phyloP scores from a whole-genome alignment of 2,888 invertebrate genomes.

The Drosophila tanythrix region DNA sequence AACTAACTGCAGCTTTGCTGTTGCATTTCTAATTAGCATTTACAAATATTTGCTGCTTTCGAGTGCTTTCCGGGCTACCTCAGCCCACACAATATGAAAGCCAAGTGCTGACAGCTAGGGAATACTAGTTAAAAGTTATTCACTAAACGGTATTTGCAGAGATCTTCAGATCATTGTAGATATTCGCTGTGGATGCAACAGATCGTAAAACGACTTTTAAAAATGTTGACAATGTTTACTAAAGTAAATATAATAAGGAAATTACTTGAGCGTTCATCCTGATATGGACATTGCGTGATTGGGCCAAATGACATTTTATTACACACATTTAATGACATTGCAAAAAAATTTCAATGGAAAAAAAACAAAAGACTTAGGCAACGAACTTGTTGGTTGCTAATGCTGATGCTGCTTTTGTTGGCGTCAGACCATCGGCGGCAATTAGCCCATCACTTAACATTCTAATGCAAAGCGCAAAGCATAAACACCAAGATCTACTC shows the following conservation, averaged over 20 bases:
- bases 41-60: conserved; percentile 61
- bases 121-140: conserved; percentile 49
- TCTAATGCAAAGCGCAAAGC: conserved; percentile 61
- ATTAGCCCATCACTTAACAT: conserved; percentile 78
- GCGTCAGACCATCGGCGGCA: conserved; percentile 40
- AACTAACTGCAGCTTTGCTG: conserved; percentile 40
- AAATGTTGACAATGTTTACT: not conserved
- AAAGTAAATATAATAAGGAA: not conserved
- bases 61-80: conserved; percentile 27
- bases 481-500: conserved; percentile 8
- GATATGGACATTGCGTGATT: conserved; percentile 15
- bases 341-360: conserved; percentile 9
- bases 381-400: conserved; percentile 52
- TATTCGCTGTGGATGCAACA: not conserved
- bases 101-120: conserved; percentile 59
- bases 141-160: conserved; percentile 45
- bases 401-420: conserved; percentile 7
- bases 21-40: conserved; percentile 75
- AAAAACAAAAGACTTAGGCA: conserved; percentile 63
- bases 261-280: conserved; percentile 5
- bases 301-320: conserved; percentile 14
- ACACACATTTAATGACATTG: conserved; percentile 11
- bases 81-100: conserved; percentile 30
- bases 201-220: not conserved
- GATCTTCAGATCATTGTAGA: conserved; percentile 24